These are phyloP conservation scores for Noctua fimbriata DNA, from an alignment of 2,888 invertebrate genomes.

Conservation along the genomic window DNA sequence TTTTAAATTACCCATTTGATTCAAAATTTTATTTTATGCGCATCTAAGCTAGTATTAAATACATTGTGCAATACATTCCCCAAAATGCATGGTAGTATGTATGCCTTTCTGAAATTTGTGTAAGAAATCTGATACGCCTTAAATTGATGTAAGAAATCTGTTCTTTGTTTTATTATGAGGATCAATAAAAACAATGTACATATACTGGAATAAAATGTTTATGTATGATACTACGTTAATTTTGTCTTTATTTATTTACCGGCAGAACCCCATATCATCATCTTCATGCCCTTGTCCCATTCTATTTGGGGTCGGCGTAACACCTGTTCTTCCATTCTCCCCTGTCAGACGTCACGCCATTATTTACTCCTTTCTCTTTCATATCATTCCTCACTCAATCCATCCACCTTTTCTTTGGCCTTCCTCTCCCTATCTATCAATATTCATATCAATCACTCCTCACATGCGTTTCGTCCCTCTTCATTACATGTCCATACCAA, in stretches of 20 bases:
- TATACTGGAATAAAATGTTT: constrained; percentile 65
- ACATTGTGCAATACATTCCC: constrained; percentile 83
- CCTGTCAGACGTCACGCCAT: too few species aligned
- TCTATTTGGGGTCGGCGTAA: too few species aligned
- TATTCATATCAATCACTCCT: too few species aligned
- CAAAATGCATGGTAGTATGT: constrained; percentile 76
- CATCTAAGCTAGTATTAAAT: constrained; percentile 52
- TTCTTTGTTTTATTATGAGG: constrained; percentile 58
- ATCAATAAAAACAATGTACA: constrained; percentile 65
- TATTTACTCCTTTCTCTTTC: too few species aligned
- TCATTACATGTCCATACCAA: too few species aligned
- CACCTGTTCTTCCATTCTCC: too few species aligned
- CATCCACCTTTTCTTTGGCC: too few species aligned
- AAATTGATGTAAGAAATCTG: constrained; percentile 45
- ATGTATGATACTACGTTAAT: constrained; percentile 53
- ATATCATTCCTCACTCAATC: too few species aligned
- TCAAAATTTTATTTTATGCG: constrained; percentile 22
- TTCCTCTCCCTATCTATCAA: too few species aligned
- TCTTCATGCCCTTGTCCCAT: too few species aligned
- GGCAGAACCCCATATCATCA: too few species aligned
- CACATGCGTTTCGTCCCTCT: too few species aligned
- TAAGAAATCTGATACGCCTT: constrained; percentile 37
- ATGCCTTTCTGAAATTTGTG: constrained; percentile 61
- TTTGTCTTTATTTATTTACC: constrained; percentile 23
- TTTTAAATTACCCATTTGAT: constrained; percentile 3